Evolutionary conservation across 2,797 vertebrate genomes (phyloP), one percentile per base, ranked within the genome.

Genomic region (Sebastes diploproa): DNA sequence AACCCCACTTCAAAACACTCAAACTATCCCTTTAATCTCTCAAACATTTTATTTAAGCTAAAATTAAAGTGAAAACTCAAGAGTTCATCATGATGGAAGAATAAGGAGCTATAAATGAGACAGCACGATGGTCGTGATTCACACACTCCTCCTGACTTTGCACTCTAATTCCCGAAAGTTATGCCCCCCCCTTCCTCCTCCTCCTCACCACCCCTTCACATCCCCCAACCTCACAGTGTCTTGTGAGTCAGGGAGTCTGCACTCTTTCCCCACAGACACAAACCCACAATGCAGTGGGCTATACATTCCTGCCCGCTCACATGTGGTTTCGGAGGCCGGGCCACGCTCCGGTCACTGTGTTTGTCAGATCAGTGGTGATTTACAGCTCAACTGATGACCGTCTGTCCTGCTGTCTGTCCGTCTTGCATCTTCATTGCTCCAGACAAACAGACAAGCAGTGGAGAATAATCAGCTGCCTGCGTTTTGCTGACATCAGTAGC

Each of bases 221-320:
- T 50, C 69, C 72, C 77, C 75, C 74, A 73, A 71, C 80, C 81
- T 91, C 87, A 76, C 87, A 86, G 88, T 55, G 61, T 91, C 85
- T 87, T 86, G 87, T 93, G 92, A 95, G 87, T 94, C 93, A 92
- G 83, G 76, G 82, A 86, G 87, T 81, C 86, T 81, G 84, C 78
- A 2, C 84, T 85, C 56, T 20, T 80, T 72, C 83, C 75, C 73
- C 70, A 72, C 80, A 79, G 79, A 88, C 82, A 64, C 85, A 77
- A 89, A 89, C 83, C 90, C 90, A 89, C 90, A 90, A 54, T 81
- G 88, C 84, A 91, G 83, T 75, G 85, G 79, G 80, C 77, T 54
- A 82, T 66, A 91, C 92, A 93, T 94, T 95, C 93, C 89, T 91
- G 86, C 79, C 76, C 38, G 78, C 90, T 92, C 90, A 91, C 86